Evolutionary conservation across 1,140 invertebrate species (phyloP).

Genomic region (Physella acuta): DNA sequence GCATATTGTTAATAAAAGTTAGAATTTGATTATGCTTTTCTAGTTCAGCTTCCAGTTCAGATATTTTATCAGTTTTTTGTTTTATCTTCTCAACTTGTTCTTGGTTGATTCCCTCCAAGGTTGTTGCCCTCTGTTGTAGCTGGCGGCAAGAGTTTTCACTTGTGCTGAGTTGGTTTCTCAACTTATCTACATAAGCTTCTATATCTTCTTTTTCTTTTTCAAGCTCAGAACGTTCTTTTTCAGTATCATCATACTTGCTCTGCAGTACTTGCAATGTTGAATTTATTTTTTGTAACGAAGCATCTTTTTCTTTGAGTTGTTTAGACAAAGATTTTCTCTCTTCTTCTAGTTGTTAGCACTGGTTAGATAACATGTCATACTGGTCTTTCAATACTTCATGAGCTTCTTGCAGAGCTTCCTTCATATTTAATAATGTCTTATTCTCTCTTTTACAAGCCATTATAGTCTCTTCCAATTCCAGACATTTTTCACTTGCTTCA

Average conservation of each 20-base stretch:
- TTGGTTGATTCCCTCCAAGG: slow-evolving; percentile 20
- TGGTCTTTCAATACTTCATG: slow-evolving; percentile 20
- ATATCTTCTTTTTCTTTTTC: slow-evolving; percentile 45
- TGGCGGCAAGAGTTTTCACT: slow-evolving; percentile 43
- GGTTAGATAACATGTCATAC: slow-evolving; percentile 11
- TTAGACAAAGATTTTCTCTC: slow-evolving; percentile 20
- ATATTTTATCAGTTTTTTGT: not conserved
- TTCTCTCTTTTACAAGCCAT: slow-evolving; percentile 8
- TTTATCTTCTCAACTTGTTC: slow-evolving; percentile 12
- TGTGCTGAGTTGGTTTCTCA: slow-evolving; percentile 37
- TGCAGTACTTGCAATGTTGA: slow-evolving; percentile 27
- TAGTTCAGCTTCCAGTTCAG: slow-evolving; percentile 21
- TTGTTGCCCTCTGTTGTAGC: slow-evolving; percentile 42
- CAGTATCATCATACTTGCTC: slow-evolving; percentile 31
- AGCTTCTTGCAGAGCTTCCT: slow-evolving; percentile 6
- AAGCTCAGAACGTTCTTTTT: slow-evolving; percentile 39
- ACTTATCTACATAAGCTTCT: slow-evolving; percentile 44
- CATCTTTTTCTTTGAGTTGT: slow-evolving; percentile 26
- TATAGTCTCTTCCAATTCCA: slow-evolving; percentile 14
- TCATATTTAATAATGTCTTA: slow-evolving; percentile 10
- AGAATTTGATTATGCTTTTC: slow-evolving; percentile 26
- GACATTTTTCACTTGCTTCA: slow-evolving; percentile 15
- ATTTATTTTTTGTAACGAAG: slow-evolving; percentile 27
- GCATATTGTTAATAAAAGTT: slow-evolving; percentile 19
- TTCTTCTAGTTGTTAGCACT: slow-evolving; percentile 23